Conservation (phyloP, 2,113 vertebrate genomes). For the Hyla sarda region DNA sequence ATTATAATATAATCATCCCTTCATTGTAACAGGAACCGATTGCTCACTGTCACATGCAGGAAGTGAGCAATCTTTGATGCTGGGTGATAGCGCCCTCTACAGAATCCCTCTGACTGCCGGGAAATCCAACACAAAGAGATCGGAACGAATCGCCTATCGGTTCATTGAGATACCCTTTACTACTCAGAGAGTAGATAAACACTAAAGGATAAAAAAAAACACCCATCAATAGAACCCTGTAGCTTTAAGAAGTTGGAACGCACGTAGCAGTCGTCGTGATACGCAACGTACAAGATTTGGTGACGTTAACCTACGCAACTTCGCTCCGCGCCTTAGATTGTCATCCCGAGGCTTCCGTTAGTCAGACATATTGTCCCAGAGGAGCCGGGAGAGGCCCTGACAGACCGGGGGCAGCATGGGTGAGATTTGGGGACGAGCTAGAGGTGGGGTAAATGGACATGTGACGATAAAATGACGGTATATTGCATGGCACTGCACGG, state of each 20-base stretch:
- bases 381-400: slow-evolving; percentile 57
- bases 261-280: neutral
- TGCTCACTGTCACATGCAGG: no score
- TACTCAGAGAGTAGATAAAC: no score
- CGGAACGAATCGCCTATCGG: no score
- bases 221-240: neutral
- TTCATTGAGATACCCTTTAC: no score
- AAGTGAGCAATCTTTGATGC: no score
- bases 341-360: slow-evolving; percentile 44
- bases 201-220: no score
- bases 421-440: neutral
- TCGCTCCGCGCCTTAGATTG: slow-evolving; percentile 42
- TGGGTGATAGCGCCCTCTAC: neutral
- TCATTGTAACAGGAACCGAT: neutral
- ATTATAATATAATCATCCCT: neutral
- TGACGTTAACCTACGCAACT: slow-evolving; percentile 29
- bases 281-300: slow-evolving; percentile 15
- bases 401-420: slow-evolving; percentile 56
- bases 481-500: neutral
- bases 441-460: neutral
- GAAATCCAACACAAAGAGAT: no score
- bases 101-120: neutral
- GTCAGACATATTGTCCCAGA: slow-evolving; percentile 60
- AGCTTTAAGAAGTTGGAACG: slow-evolving; percentile 35
- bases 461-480: neutral